phyloP scores from a whole-genome alignment of 2,797 vertebrate genomes.

The Crenuchus spilurus region DNA sequence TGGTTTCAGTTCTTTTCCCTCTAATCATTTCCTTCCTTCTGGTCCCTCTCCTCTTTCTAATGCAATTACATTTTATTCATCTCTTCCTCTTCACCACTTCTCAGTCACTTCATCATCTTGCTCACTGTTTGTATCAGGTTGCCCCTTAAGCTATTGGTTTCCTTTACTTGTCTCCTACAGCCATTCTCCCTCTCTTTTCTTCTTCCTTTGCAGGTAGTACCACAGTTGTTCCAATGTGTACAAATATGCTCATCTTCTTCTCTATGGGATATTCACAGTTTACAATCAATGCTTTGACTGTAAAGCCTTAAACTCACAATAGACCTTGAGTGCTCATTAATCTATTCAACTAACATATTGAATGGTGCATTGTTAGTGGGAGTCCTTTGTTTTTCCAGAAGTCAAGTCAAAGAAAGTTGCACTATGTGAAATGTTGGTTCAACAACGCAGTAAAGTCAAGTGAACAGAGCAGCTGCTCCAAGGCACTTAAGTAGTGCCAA shows the following conservation, averaged over 20 bases:
- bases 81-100: constrained; percentile 60
- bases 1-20: constrained; percentile 79
- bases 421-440: background rate
- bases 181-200: constrained; percentile 48
- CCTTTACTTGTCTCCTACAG: constrained; percentile 62
- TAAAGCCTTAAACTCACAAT: constrained; percentile 60
- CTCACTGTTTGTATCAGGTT: constrained; percentile 63
- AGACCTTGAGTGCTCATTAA: constrained; percentile 65
- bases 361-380: constrained; percentile 64
- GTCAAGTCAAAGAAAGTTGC: constrained; percentile 1
- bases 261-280: constrained; percentile 29
- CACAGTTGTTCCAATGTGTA: constrained; percentile 38
- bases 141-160: constrained; percentile 69
- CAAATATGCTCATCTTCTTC: constrained; percentile 18
- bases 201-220: constrained; percentile 65
- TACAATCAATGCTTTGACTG: constrained; percentile 60
- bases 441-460: background rate
- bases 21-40: constrained; percentile 85
- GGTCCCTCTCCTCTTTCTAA: constrained; percentile 79
- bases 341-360: constrained; percentile 67
- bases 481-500: constrained; percentile 18
- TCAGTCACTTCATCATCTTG: constrained; percentile 63
- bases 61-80: constrained; percentile 77
- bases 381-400: background rate
- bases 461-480: background rate